Base-by-base conservation (phyloP, 1,140 invertebrate species). In the Drosophila navojoa region DNA sequence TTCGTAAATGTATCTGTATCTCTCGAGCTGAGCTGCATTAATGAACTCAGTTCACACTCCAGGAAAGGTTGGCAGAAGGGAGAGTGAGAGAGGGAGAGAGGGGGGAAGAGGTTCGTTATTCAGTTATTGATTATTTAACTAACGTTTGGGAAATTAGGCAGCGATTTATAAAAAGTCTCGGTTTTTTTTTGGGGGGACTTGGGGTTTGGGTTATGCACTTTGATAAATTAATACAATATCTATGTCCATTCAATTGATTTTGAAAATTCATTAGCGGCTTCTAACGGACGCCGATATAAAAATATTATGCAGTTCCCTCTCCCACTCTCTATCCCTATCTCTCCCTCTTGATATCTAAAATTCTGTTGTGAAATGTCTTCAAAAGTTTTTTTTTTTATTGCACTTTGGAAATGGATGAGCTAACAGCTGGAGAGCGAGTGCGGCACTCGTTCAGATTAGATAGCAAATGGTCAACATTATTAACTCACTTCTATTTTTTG, bases 141-240 rank as follows among this genome's bases (percentile, higher is more conserved):
- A 84, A 84, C 49, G 79, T 64, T 38, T 79, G 67, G 84, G 82
- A 89, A 89, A 89, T 89, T 89, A 89, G 84, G 80, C 85, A 89
- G 73, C 85, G 84, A 89, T 90, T 87, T 87, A 87, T 87, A 84
- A 72, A 89, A 79, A 79, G 76, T 72, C 79, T 66, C 64, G 38
- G 38, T 49, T 57, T 45, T 50, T 35, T 47, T 32, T 32, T 10
- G 2, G 6, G 2, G 15, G 6, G 2, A 11, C 16, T 27, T 53
- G 5, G 42, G 42, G n/a, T 54, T 68, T 58, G 64, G 78, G 64
- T 62, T 81, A 71, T 77, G 79, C 77, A 72, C 70, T 89, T 89
- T 89, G 84, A 89, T 89, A 89, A 89, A 89, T 89, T 89, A 89
- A 89, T 89, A 89, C 79, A 84, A 89, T 79, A 78, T 69, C 74